A percentile compares a stretch with the other conserved stretches of the same genome.
These are phyloP conservation scores for Anoplolepis gracilipes DNA, from an alignment of 1,140 invertebrate species.

Conservation along the genomic window DNA sequence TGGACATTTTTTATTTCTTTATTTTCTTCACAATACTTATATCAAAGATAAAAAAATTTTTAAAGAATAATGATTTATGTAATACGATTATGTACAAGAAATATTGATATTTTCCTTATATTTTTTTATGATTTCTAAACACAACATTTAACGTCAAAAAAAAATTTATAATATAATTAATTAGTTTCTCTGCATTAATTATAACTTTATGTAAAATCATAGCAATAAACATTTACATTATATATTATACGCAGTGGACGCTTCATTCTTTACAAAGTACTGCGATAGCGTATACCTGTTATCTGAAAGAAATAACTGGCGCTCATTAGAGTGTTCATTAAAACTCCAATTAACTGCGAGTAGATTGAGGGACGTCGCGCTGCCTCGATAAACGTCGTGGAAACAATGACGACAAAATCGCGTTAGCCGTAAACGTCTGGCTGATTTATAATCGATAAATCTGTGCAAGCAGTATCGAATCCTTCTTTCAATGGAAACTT, in stretches of 20 bases:
- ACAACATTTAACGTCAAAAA: background rate
- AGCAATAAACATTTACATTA: background rate
- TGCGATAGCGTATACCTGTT: background rate
- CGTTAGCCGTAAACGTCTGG: background rate
- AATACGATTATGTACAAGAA: background rate
- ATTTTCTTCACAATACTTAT: background rate
- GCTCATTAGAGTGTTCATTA: conserved; percentile 48
- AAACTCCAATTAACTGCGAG: conserved; percentile 49
- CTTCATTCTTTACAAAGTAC: background rate
- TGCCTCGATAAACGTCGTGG: conserved; percentile 27
- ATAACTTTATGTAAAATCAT: background rate
- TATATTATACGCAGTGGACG: background rate
- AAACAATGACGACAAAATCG: conserved; percentile 27
- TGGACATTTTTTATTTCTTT: background rate
- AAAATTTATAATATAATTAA: background rate
- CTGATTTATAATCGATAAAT: conserved; percentile 47
- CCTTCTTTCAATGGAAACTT: conserved; percentile 50
- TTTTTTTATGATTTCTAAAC: background rate
- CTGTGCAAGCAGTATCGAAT: conserved; percentile 7
- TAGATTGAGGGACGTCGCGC: conserved; percentile 18
- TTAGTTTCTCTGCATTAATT: background rate
- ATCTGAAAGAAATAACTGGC: conserved; percentile 6
- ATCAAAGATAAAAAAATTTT: background rate
- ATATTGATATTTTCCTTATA: background rate
- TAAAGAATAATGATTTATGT: background rate